Percentiles rank a stretch among this genome's conserved stretches.
Conservation (phyloP, 2,888 invertebrate genomes). For the Thereva unica region DNA sequence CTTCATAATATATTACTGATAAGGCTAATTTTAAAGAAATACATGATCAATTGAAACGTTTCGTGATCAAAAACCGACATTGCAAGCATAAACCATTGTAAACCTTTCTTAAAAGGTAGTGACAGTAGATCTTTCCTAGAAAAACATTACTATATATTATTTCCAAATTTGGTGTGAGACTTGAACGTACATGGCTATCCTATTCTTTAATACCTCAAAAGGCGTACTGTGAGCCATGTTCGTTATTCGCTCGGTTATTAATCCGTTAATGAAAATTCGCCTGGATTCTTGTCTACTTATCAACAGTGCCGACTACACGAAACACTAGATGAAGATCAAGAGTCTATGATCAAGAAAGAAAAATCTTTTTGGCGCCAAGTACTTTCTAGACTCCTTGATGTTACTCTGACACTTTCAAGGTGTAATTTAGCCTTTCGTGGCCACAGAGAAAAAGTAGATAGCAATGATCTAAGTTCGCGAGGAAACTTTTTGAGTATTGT, state of each 20-base stretch:
- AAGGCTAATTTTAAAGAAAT: conserved; percentile 23
- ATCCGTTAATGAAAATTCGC: conserved; percentile 30
- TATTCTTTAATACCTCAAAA: conserved; percentile 32
- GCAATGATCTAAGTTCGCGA: conserved; percentile 18
- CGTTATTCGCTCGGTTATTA: too few species aligned
- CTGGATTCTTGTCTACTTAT: conserved; percentile 30
- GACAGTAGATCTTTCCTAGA: too few species aligned
- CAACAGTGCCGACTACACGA: conserved; percentile 32
- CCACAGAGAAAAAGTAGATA: conserved; percentile 3
- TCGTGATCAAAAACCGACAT: conserved; percentile 33
- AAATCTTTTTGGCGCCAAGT: conserved; percentile 28
- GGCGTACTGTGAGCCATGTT: conserved; percentile 33
- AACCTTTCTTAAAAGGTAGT: too few species aligned
- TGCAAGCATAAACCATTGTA: too few species aligned
- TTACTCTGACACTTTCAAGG: conserved; percentile 38
- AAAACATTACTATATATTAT: too few species aligned
- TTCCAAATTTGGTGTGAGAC: too few species aligned
- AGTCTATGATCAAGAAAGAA: conserved; percentile 36
- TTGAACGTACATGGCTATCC: too few species aligned
- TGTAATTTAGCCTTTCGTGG: conserved; percentile 39
- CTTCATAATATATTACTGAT: conserved; percentile 36
- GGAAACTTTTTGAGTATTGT: conserved; percentile 30
- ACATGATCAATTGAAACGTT: conserved; percentile 15
- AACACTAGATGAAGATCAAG: conserved; percentile 35
- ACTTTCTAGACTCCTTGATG: conserved; percentile 37